Conservation (phyloP, 2,113 vertebrate genomes). For the Phoenicopterus ruber region DNA sequence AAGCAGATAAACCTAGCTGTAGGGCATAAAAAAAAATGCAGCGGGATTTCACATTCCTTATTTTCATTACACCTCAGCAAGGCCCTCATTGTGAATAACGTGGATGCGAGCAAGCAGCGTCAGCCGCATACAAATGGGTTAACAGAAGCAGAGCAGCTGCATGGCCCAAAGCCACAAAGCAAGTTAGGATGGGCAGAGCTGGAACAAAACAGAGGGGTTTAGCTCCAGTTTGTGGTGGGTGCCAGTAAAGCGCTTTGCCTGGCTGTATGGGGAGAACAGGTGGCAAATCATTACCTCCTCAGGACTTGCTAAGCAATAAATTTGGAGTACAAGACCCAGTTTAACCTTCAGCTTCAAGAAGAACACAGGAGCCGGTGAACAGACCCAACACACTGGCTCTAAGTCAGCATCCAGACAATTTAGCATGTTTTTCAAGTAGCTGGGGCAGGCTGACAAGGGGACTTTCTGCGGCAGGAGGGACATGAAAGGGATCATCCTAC, state of each 20-base stretch:
- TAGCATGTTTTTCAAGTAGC: background rate
- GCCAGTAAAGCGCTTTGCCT: background rate
- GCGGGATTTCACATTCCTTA: background rate
- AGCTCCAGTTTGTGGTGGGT: background rate
- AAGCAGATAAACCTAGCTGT: background rate
- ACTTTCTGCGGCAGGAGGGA: background rate
- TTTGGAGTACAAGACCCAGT: background rate
- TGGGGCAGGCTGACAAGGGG: background rate
- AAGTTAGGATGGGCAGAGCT: slow-evolving; percentile 14
- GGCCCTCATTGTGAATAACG: rapidly evolving
- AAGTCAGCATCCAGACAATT: background rate
- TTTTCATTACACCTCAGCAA: background rate
- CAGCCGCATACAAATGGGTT: background rate
- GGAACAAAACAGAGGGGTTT: background rate
- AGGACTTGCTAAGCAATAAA: background rate
- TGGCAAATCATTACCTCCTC: background rate
- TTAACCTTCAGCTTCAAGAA: background rate
- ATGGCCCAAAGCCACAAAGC: slow-evolving; percentile 34
- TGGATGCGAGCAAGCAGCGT: background rate
- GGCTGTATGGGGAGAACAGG: background rate
- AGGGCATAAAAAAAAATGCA: background rate
- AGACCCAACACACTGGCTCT: rapidly evolving
- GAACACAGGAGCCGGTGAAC: rapidly evolving
- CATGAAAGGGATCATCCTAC: slow-evolving; percentile 65
- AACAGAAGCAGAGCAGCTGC: slow-evolving; percentile 56